Evolutionary conservation across 1,140 invertebrate genomes (phyloP), one percentile per base, ranked within the genome.

Genomic region (silkworm (Bombyx mori)): DNA sequence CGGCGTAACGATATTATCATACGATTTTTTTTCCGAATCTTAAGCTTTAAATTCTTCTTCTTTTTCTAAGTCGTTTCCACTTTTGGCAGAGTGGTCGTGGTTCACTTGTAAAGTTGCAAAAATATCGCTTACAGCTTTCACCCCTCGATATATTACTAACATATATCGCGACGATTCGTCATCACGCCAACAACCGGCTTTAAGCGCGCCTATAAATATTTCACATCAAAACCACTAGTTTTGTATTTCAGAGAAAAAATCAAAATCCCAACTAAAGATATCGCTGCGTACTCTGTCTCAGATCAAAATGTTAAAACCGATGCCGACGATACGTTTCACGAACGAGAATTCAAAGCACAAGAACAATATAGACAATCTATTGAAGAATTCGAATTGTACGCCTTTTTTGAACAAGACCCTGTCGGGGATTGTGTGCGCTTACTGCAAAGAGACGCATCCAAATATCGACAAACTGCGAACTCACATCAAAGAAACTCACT

Each of bases 311-410:
- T 49, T 69, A 1, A 58, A 56, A 7, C 45, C 43, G 22, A 18
- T 43, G 5, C 44, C 59, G 7, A 52, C 53, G 10, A 52, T 63
- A 0, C 51, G 62, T 9, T 57, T 69, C n/a, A 46, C 77, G 2
- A 74, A 63, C 18, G 78, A 82, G 7, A 77, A 69, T 22, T 67
- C 66, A 6, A 84, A 84, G 52, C 73, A 84, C 56, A 66, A 66
- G 43, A n/a, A 54, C 0, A 86, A 86, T 52, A 65, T 81, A 0
- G 68, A 77, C 8, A 83, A 79, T 10, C 65, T 86, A 9, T 51
- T 86, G 0, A 84, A 82, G 64, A 73, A 83, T 43, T 86, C 81
- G 0, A 86, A 84, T 58, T 81, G 77, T 12, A 83, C 80, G 1
- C 81, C 83, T 0, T 86, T 86, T 44, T 75, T 64, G 0, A 80